Base-by-base conservation (phyloP, 2,113 vertebrate species). In the Trematocara zebra region DNA sequence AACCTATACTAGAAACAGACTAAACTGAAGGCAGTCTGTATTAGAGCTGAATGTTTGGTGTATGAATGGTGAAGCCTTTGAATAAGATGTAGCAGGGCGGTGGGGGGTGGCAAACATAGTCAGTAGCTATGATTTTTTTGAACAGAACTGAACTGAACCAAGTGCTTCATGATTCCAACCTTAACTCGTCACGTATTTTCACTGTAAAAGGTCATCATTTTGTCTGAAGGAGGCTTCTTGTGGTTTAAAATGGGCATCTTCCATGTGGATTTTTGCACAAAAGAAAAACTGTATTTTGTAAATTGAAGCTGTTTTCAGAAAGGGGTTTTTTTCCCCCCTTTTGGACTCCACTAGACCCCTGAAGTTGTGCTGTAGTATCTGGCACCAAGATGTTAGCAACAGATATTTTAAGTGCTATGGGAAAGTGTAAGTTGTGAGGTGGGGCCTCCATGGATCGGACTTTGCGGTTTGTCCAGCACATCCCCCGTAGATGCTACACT, bases 301-400 rank as follows among this genome's bases (percentile, higher is more conserved):
- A 44, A 23, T 26, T 72, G 8, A 8, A 44, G 37, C 67, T 72
- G n/a, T 23, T 72, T 72, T 44, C 64, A 44, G 12, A 15, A 47
- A 10, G 8, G 5, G 0, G 0, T 53, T n/a, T 31, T 69, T 26
- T 18, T 0, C 0, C 0, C 33, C 33, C 18, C 4, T 40, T 67
- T 67, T 40, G 33, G 33, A 37, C 61, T 67, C 33, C 61, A 67
- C 61, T 20, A 67, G 33, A 40, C 33, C 18, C 33, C 61, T 40
- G 18, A 67, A 67, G 61, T 37, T 67, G 61, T 20, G 18, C 61
- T 67, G 33, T 67, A 5, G 18, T 40, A 20, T 67, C 4, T 67
- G 61, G 4, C 18, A n/a, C 2, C 61, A 67, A 40, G 6, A 37
- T 67, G 33, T 67, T 67, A 67, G 18, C 61, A 67, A 67, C 33